Percentiles rank a stretch among this genome's conserved stretches.
Evolutionary conservation across 2,888 invertebrate species (phyloP).

Genomic region (Harpalus rubripes): DNA sequence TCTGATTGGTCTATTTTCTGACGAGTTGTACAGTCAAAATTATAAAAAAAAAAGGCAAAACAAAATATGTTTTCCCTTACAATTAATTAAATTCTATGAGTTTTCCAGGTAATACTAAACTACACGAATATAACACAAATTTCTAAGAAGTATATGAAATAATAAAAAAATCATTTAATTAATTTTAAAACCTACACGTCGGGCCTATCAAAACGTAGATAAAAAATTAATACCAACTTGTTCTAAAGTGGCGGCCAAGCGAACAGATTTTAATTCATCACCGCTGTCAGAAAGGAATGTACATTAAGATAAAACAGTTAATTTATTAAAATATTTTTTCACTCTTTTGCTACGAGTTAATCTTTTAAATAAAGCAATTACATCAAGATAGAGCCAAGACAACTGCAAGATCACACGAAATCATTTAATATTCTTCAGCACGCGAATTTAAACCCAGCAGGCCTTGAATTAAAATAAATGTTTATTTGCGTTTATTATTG

Average conservation of each 20-base stretch:
- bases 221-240: slow-evolving; percentile 58
- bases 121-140: too few relatives aligned
- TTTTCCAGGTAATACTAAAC: too few relatives aligned
- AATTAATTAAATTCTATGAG: too few relatives aligned
- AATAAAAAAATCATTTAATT: slow-evolving; percentile 36
- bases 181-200: slow-evolving; percentile 71
- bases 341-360: not conserved
- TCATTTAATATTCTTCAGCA: not conserved
- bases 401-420: slow-evolving; percentile 1
- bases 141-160: slow-evolving; percentile 3
- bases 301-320: slow-evolving; percentile 61
- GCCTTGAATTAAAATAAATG: slow-evolving; percentile 27
- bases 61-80: too few relatives aligned
- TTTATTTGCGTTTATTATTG: slow-evolving; percentile 8
- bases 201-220: slow-evolving; percentile 50
- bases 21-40: too few relatives aligned
- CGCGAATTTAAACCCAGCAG: slow-evolving; percentile 1
- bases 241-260: slow-evolving; percentile 25
- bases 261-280: slow-evolving; percentile 57
- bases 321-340: slow-evolving; percentile 60
- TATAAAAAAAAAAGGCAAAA: too few relatives aligned
- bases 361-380: slow-evolving; percentile 43
- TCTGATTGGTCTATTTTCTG: too few relatives aligned
- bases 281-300: slow-evolving; percentile 57
- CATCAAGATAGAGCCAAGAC: not conserved